A percentile compares a stretch with the other conserved stretches of the same genome.
These are phyloP conservation scores for Norana najaformis DNA, from an alignment of 2,888 invertebrate genomes.

Conservation along the genomic window DNA sequence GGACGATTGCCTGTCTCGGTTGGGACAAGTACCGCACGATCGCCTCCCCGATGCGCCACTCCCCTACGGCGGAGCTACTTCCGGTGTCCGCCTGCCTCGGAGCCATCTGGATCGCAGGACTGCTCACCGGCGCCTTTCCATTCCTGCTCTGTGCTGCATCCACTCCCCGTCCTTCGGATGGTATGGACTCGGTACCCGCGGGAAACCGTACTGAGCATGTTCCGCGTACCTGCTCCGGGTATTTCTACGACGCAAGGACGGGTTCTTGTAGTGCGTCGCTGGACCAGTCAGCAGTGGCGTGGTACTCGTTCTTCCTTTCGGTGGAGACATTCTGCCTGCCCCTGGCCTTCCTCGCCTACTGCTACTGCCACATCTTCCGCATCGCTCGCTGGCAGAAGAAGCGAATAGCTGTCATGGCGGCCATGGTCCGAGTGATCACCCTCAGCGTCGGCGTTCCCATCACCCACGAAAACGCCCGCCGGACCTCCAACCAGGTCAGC, in stretches of 20 bases:
- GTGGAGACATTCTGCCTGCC: conserved; percentile 34
- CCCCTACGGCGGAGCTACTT: conserved; percentile 26
- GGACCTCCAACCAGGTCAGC: conserved; percentile 28
- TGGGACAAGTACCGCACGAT: conserved; percentile 38
- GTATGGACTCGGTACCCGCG: background rate
- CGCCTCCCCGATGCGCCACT: conserved; percentile 33
- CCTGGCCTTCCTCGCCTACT: conserved; percentile 27
- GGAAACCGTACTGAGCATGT: background rate
- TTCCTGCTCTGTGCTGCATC: conserved; percentile 28
- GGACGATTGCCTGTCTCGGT: conserved; percentile 31
- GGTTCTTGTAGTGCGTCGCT: background rate
- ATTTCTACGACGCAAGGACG: conserved; percentile 5
- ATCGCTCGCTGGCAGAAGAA: conserved; percentile 36
- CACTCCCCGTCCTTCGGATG: background rate
- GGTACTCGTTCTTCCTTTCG: background rate
- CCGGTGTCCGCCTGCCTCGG: conserved; percentile 23
- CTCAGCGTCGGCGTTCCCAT: conserved; percentile 35
- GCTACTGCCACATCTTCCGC: conserved; percentile 36
- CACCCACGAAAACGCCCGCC: conserved; percentile 31
- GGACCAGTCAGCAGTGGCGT: background rate
- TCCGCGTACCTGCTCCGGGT: background rate
- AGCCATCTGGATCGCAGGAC: conserved; percentile 29
- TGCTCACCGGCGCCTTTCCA: conserved; percentile 28
- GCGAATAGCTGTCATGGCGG: conserved; percentile 35
- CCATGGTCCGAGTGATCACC: conserved; percentile 37